Percentiles rank a stretch among this genome's conserved stretches.
Conservation (phyloP, 1,140 invertebrate genomes). For the Drosophila bocki region DNA sequence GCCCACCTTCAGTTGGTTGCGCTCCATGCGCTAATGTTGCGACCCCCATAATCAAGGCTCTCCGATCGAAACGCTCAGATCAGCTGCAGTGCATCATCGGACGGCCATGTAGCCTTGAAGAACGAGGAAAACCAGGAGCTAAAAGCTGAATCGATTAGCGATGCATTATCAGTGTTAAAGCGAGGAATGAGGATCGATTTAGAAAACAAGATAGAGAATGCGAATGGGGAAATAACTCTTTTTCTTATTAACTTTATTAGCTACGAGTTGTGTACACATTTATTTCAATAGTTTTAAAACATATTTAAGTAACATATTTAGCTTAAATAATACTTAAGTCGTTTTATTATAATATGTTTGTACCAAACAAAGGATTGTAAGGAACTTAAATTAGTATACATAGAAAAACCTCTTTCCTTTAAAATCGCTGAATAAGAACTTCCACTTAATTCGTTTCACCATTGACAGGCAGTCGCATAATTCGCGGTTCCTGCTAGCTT, state of each 20-base stretch:
- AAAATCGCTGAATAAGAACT: slow-evolving; percentile 15
- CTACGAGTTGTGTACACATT: neutral
- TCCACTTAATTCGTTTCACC: slow-evolving; percentile 40
- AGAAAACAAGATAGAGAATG: slow-evolving; percentile 6
- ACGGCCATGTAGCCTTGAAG: slow-evolving; percentile 8
- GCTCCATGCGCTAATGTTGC: slow-evolving; percentile 55
- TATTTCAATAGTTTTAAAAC: neutral
- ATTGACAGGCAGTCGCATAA: slow-evolving; percentile 69
- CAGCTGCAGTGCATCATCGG: slow-evolving; percentile 17
- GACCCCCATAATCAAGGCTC: slow-evolving; percentile 66
- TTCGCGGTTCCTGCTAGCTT: slow-evolving; percentile 40
- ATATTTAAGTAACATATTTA: neutral
- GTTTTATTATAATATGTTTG: neutral
- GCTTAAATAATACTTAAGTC: neutral
- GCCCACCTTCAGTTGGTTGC: slow-evolving; percentile 20
- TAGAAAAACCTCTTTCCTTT: neutral
- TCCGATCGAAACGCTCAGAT: slow-evolving; percentile 29
- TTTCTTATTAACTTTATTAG: neutral
- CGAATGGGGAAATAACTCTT: neutral
- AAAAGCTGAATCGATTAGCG: slow-evolving; percentile 6
- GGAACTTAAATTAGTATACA: too few species aligned
- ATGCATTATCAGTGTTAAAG: slow-evolving; percentile 15
- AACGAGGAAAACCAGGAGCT: neutral
- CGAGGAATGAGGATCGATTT: slow-evolving; percentile 20
- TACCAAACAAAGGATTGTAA: too few species aligned